Percentiles rank a stretch among this genome's conserved stretches.
phyloP scores from a whole-genome alignment of 1,140 invertebrate genomes.

The Eupeodes corollae region DNA sequence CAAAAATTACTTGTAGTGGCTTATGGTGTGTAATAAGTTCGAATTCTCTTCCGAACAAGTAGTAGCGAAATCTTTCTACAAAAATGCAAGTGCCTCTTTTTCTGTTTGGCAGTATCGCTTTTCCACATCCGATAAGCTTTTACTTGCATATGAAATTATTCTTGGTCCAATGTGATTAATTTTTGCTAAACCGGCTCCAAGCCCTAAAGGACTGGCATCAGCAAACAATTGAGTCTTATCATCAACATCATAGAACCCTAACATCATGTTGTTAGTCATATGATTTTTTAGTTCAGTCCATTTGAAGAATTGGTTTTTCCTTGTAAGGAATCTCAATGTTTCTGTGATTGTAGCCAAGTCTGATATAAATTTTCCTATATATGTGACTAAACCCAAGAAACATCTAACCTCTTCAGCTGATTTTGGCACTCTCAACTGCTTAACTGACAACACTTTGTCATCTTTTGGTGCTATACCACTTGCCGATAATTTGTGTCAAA shows the following conservation, averaged over 20 bases:
- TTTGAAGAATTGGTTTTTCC: conserved; percentile 4
- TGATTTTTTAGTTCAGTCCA: conserved; percentile 10
- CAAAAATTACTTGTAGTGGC: conserved; percentile 13
- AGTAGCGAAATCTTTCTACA: conserved; percentile 20
- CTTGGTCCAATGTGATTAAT: background rate
- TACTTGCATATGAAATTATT: conserved; percentile 8
- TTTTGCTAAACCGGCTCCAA: conserved; percentile 15
- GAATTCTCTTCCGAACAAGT: conserved; percentile 24
- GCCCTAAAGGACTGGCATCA: conserved; percentile 38
- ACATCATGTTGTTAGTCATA: conserved; percentile 6
- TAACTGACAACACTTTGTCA: conserved; percentile 9
- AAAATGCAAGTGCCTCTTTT: conserved; percentile 23
- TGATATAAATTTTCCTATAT: conserved; percentile 20
- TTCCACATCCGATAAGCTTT: conserved; percentile 27
- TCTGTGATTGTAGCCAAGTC: conserved; percentile 21
- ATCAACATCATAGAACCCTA: conserved; percentile 16
- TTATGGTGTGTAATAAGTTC: conserved; percentile 33
- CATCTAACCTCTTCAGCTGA: conserved; percentile 14
- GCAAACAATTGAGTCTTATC: conserved; percentile 16
- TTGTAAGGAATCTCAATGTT: conserved; percentile 16
- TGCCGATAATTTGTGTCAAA: conserved; percentile 17
- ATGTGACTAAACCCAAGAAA: conserved; percentile 27
- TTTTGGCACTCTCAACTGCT: conserved; percentile 10
- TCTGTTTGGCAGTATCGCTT: conserved; percentile 35
- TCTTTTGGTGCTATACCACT: conserved; percentile 13